Conservation (phyloP, 2,888 invertebrate genomes). For the Diloba caeruleocephala region DNA sequence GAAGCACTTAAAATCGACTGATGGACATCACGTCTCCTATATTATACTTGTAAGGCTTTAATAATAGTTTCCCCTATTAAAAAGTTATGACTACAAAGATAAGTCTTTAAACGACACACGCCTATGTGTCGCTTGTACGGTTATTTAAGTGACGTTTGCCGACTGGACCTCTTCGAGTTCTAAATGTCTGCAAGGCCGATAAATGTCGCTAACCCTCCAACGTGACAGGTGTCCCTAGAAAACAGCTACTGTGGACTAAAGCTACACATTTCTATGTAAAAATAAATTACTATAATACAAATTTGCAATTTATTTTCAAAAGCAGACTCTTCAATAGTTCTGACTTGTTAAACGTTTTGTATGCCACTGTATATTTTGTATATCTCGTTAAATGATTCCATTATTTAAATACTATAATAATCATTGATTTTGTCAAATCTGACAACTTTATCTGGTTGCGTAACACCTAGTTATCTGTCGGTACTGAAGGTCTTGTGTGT, state of each 20-base stretch:
- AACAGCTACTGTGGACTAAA: constrained; percentile 17
- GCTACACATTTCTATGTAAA: constrained; percentile 25
- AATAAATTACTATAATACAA: no score
- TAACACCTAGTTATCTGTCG: no score
- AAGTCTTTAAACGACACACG: constrained; percentile 1
- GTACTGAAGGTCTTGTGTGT: background rate
- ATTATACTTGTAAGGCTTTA: constrained; percentile 2
- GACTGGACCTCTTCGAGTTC: constrained; percentile 33
- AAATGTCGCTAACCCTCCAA: constrained; percentile 49
- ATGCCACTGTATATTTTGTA: constrained; percentile 9
- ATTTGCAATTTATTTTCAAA: constrained; percentile 23
- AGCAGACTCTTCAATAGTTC: constrained; percentile 18
- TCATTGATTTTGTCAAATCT: constrained; percentile 17
- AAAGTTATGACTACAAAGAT: constrained; percentile 2
- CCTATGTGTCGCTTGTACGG: constrained; percentile 1
- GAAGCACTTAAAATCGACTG: constrained; percentile 5
- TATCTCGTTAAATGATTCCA: background rate
- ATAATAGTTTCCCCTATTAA: constrained; percentile 15
- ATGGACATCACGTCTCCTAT: background rate
- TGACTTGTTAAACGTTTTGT: constrained; percentile 15
- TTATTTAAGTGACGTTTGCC: constrained; percentile 24
- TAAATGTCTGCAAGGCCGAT: constrained; percentile 19
- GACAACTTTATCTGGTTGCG: background rate
- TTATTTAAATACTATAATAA: constrained; percentile 11
- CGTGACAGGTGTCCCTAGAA: constrained; percentile 44